Evolutionary conservation across 2,888 invertebrate species (phyloP), one percentile per base, ranked within the genome.

Genomic region (Antheraea assamensis): DNA sequence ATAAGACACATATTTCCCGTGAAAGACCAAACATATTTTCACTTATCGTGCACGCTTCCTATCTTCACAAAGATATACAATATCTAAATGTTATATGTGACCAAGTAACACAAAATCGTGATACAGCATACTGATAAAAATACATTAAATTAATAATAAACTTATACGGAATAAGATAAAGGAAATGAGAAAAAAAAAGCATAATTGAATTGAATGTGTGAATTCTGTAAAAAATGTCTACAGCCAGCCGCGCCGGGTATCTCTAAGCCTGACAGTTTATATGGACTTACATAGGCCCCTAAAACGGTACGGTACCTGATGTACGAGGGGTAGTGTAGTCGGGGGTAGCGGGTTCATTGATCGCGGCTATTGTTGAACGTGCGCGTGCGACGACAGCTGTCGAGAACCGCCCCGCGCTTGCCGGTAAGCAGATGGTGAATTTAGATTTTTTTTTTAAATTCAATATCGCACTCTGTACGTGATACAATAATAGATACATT

Each of bases 371-470:
- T 92, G 93, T 92, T 78, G 79, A 84, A 79, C 78, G 82, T 88
- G 90, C 93, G 93, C 93, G 92, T 91, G 93, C 93, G 91, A 75
- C 79, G 91, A 84, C 93, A 94, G 94, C 94, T 94, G 94, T 87
- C 79, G 82, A 78, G 81, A 76, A 76, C 83, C 79, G 83, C 88
- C 86, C 88, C 87, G 83, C 80, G 83, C 81, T 76, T 81, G 80
- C 81, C 85, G 86, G n/a, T 83, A 83, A 86, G 90, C 92, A 92
- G 92, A 92, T 93, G 93, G 89, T 86, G 84, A 77, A 79, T 81
- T 78, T 76, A 78, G 79, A 70, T 79, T 80, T 76, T 82, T 83
- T 84, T 82, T 79, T 76, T 72, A 78, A 74, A 30, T 81, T 81
- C 80, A 81, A 84, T 83, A 82, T 81, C 70, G 74, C 55, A 68